Evolutionary conservation across 2,113 vertebrate genomes (phyloP).

Genomic region (Pseudorhombus dupliciocellatus): DNA sequence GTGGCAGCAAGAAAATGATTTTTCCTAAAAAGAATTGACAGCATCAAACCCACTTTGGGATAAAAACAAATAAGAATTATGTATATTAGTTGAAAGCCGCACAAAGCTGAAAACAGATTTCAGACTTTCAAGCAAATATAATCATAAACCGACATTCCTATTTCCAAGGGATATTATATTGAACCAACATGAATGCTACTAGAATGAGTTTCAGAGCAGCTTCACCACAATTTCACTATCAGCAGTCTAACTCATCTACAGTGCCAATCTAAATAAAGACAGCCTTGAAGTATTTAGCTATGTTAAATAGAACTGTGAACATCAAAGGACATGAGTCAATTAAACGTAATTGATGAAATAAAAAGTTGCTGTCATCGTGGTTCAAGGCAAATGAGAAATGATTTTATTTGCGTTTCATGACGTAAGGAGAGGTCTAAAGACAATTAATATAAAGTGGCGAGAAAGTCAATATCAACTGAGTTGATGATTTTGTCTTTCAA

Average conservation of each 20-base stretch:
- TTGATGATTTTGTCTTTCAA: neutral
- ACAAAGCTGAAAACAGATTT: neutral
- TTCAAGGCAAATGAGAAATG: neutral
- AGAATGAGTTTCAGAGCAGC: neutral
- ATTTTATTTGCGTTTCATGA: neutral
- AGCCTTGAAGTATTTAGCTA: neutral
- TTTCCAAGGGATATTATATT: neutral
- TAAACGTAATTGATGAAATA: neutral
- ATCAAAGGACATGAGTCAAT: neutral
- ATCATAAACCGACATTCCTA: neutral
- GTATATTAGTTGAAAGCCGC: neutral
- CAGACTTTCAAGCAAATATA: neutral
- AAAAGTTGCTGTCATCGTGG: neutral
- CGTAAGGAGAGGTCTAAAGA: too few relatives aligned
- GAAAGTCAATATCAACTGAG: neutral
- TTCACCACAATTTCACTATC: neutral
- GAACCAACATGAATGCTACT: neutral
- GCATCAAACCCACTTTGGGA: neutral
- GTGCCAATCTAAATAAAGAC: slow-evolving; percentile 3
- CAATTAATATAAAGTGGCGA: neutral
- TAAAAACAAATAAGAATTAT: neutral
- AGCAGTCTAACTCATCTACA: slow-evolving; percentile 2
- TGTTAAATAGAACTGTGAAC: too few relatives aligned
- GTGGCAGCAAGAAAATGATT: neutral
- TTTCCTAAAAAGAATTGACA: neutral